Evolutionary conservation across 2,888 invertebrate species (phyloP), one percentile per base, ranked within the genome.

Genomic region (Metalampra italica): DNA sequence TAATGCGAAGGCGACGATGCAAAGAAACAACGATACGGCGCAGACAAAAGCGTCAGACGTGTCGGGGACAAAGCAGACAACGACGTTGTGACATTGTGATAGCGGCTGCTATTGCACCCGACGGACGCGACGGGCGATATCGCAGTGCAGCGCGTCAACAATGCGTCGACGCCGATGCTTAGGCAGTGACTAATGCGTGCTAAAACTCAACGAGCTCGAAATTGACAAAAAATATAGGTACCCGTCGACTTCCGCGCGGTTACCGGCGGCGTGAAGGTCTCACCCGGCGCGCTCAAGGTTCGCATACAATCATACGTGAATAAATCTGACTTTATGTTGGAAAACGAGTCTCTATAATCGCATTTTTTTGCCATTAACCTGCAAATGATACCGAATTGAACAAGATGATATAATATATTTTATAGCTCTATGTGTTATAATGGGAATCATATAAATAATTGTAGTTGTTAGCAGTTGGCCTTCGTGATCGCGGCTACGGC

Each of bases 211-310:
- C 85, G 71, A 85, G 83, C 78, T 78, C 80, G 72, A 83, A 81
- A 82, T 84, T 83, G 78, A 82, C 85, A 86, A 88, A 89, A 82
- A 85, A 79, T 70, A 53, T 56, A 56, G 54, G 68, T 78, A 78
- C 75, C 77, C 78, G 82, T 70, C 84, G 74, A 87, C 86, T 89
- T 89, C 88, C 88, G 88, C 88, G 86, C 88, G 79, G 88, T 88
- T 87, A 89, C 88, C 71, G 78, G 76, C 71, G 78, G 76, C 84
- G 83, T 80, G 87, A 88, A 88, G 88, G 88, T 86, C 88, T 87
- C 80, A 75, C 79, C 78, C 73, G 75, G 71, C 75, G 76, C 71
- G 79, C 83, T 87, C 88, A 89, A 88, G 88, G 88, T 89, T 83
- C 77, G 80, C 78, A 81, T 81, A 88, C 83, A 85, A 82, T 85